Conservation (phyloP, 2,797 vertebrate genomes). For the Cryptoprocta ferox region DNA sequence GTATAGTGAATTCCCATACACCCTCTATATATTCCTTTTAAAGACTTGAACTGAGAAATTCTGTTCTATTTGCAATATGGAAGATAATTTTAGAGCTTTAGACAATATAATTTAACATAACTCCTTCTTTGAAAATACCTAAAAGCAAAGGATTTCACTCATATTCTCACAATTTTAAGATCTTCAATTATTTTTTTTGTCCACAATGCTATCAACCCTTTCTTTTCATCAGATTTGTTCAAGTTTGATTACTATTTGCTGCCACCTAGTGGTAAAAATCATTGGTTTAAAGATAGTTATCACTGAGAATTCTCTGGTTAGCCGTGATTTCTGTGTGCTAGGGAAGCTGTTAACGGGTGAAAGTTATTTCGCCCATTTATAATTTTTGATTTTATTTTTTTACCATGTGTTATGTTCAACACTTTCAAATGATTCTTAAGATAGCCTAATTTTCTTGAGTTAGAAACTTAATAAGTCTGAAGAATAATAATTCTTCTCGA, state of each 20-base stretch:
- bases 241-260: conserved; percentile 69
- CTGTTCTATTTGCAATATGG: neutral
- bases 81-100: neutral
- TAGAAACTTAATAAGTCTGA: neutral
- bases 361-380: neutral
- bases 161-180: neutral
- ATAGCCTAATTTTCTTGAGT: conserved; percentile 17
- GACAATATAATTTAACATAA: neutral
- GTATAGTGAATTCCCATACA: neutral
- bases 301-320: neutral
- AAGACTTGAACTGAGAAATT: conserved; percentile 50
- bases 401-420: neutral
- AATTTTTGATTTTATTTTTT: neutral
- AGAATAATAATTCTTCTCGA: neutral
- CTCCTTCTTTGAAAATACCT: conserved; percentile 36
- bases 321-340: neutral
- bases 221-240: neutral
- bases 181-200: neutral
- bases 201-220: neutral
- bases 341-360: neutral
- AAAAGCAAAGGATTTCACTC: neutral
- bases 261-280: conserved; percentile 77
- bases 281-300: neutral
- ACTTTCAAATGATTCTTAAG: conserved; percentile 7
- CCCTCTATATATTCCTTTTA: neutral